phyloP scores from a whole-genome alignment of 2,888 invertebrate genomes.

The Eupithecia pulchellata region DNA sequence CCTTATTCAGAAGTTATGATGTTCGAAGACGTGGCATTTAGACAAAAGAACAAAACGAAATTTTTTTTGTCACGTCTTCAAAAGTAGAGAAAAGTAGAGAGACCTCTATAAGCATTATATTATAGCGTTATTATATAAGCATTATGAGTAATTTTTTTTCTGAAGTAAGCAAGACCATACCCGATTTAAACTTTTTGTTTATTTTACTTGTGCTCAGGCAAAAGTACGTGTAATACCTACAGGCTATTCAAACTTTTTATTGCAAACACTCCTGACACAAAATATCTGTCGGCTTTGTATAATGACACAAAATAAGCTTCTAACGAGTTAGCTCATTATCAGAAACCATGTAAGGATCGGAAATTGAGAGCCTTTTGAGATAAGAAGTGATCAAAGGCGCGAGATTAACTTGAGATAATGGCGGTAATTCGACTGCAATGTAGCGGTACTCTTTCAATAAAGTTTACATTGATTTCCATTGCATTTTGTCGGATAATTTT shows the following conservation, averaged over 20 bases:
- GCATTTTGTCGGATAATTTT: background rate
- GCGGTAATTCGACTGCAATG: constrained; percentile 11
- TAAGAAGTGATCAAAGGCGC: constrained; percentile 23
- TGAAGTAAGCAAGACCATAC: background rate
- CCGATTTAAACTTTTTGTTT: background rate
- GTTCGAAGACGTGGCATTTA: no score
- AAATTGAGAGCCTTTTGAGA: constrained; percentile 25
- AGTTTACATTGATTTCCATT: background rate
- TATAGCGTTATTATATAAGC: no score
- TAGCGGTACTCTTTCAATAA: background rate
- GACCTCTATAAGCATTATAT: no score
- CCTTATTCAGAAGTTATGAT: no score
- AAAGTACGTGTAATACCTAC: background rate
- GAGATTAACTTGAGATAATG: constrained; percentile 16
- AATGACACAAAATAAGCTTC: constrained; percentile 7
- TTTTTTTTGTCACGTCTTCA: no score
- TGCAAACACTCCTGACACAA: background rate
- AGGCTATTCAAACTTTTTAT: background rate
- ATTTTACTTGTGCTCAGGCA: background rate
- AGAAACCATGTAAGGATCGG: constrained; percentile 19
- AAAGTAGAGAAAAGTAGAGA: no score
- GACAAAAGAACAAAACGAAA: no score
- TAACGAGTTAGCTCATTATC: constrained; percentile 13
- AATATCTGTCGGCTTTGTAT: constrained; percentile 5
- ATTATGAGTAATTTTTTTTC: background rate